Conservation (phyloP, 2,113 vertebrate genomes). For the Lota lota region DNA sequence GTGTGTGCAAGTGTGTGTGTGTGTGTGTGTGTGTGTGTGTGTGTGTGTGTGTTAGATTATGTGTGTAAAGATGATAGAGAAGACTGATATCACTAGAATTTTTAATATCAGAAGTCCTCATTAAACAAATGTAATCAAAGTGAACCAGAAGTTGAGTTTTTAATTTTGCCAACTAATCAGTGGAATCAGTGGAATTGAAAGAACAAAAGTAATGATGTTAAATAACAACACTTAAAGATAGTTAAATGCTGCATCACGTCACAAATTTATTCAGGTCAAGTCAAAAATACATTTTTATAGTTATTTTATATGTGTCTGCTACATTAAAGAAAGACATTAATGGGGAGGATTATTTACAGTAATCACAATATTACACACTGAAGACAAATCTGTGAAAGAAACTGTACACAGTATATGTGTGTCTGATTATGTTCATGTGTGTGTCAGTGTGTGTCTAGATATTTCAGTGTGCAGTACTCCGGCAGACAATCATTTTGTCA, state of each 20-base stretch:
- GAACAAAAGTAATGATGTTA: not conserved
- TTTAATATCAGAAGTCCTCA: no score
- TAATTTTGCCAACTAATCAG: no score
- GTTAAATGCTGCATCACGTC: slow-evolving; percentile 83
- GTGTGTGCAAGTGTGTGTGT: slow-evolving; percentile 23
- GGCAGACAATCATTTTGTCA: slow-evolving; percentile 46
- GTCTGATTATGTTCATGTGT: slow-evolving; percentile 5
- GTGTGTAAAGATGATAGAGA: no score
- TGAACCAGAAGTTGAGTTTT: no score
- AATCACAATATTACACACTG: slow-evolving; percentile 53
- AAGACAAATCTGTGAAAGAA: slow-evolving; percentile 22
- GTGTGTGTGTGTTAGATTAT: not conserved
- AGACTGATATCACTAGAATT: no score
- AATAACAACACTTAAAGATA: slow-evolving; percentile 7
- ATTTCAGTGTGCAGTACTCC: slow-evolving; percentile 1
- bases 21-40: not conserved
- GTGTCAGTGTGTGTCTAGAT: not conserved
- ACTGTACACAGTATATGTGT: slow-evolving; percentile 21
- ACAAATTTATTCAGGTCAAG: slow-evolving; percentile 92
- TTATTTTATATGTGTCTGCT: slow-evolving; percentile 79
- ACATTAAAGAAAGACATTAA: slow-evolving; percentile 70
- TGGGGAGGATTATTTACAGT: slow-evolving; percentile 63
- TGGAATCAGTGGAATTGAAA: no score
- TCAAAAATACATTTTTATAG: slow-evolving; percentile 88
- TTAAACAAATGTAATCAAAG: no score